Conservation (phyloP, 2,888 invertebrate genomes). For the Adelognathus sp. region DNA sequence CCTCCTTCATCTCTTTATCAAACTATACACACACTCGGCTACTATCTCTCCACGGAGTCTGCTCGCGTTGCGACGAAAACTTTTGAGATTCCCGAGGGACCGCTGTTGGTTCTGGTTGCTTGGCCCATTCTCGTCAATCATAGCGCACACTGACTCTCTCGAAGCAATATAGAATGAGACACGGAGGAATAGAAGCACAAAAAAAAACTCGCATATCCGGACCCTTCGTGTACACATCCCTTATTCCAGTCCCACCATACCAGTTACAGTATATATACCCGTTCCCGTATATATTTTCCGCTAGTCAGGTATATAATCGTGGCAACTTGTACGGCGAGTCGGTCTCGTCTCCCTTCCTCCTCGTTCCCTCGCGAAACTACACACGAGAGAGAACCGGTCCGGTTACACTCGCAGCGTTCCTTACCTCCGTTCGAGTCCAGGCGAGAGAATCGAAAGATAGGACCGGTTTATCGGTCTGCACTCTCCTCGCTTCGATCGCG, state of each 20-base stretch:
- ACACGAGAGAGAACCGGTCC: constrained; percentile 32
- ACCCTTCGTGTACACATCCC: neutral
- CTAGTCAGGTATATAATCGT: constrained; percentile 48
- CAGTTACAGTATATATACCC: constrained; percentile 22
- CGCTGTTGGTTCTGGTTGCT: no score
- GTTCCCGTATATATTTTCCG: constrained; percentile 48
- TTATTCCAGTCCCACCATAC: neutral
- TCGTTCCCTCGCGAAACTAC: constrained; percentile 39
- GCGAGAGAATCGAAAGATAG: constrained; percentile 1
- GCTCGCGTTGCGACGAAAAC: no score
- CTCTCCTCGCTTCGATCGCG: constrained; percentile 37
- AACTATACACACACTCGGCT: no score
- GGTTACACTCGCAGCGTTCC: neutral
- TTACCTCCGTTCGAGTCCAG: neutral
- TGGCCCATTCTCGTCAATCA: no score
- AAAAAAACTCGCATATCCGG: neutral
- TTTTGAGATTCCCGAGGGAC: no score
- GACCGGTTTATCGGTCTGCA: constrained; percentile 41
- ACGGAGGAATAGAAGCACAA: no score
- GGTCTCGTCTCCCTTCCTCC: constrained; percentile 13
- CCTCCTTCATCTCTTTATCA: no score
- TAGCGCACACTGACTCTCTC: no score
- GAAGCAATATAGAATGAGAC: no score
- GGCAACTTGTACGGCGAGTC: constrained; percentile 2
- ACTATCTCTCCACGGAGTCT: no score